Percentiles rank a stretch among this genome's conserved stretches.
Conservation (phyloP, 2,113 vertebrate genomes). For the Gasterosteus nipponicus region DNA sequence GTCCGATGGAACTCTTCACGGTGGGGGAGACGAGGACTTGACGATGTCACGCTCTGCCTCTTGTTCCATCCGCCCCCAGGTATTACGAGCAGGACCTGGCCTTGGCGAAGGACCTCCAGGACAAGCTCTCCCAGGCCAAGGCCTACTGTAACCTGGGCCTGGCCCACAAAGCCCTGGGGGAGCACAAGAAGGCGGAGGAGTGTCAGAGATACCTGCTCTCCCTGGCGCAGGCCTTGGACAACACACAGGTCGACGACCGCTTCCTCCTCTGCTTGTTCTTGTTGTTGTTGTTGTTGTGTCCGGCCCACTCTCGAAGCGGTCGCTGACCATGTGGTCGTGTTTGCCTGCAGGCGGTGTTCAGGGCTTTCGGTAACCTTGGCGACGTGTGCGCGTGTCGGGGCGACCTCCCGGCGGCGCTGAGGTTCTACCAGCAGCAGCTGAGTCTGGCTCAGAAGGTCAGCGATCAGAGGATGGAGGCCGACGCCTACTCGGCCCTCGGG, state of each 20-base stretch:
- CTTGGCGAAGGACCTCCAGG: conserved; percentile 93
- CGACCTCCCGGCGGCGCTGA: conserved; percentile 88
- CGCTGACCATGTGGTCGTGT: conserved; percentile 3
- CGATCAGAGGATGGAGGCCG: conserved; percentile 90
- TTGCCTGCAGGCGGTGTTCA: conserved; percentile 85
- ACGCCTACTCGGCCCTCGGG: conserved; percentile 91
- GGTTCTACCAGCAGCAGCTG: conserved; percentile 94
- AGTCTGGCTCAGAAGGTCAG: conserved; percentile 87
- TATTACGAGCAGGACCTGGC: conserved; percentile 96
- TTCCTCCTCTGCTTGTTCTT: background rate
- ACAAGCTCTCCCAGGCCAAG: conserved; percentile 95
- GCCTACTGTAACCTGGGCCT: conserved; percentile 97
- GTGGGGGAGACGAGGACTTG: no score
- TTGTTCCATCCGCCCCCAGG: conserved; percentile 26
- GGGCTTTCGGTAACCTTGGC: conserved; percentile 93
- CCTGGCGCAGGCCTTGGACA: conserved; percentile 90
- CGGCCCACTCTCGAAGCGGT: background rate
- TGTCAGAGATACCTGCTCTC: conserved; percentile 94
- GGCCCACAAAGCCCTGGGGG: conserved; percentile 92
- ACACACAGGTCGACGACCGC: conserved; percentile 80
- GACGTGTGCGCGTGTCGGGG: conserved; percentile 92
- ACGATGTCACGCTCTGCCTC: background rate
- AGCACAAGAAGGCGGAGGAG: conserved; percentile 91
- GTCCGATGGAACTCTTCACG: background rate
- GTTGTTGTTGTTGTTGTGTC: background rate